Evolutionary conservation across 2,113 vertebrate genomes (phyloP).

Genomic region (Onychostoma macrolepis): DNA sequence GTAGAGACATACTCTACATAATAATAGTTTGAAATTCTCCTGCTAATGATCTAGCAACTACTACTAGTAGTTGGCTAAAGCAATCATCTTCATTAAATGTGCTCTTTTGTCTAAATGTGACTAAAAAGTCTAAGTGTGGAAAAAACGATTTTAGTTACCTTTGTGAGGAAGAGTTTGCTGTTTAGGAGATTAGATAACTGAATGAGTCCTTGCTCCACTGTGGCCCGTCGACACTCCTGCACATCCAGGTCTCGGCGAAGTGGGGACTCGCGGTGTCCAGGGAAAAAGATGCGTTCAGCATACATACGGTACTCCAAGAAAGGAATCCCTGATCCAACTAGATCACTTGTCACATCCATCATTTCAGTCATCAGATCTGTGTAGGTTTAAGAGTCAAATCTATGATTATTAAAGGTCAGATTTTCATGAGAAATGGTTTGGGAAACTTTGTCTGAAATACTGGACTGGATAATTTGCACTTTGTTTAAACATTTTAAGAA

Average conservation of each 20-base stretch:
- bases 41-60: too few species aligned
- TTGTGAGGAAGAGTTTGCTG: slow-evolving; percentile 98
- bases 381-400: neutral
- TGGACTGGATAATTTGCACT: neutral
- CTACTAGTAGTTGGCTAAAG: too few species aligned
- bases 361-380: slow-evolving; percentile 99
- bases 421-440: neutral
- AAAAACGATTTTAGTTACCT: slow-evolving; percentile 75
- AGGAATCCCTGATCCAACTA: slow-evolving; percentile 93
- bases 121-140: too few species aligned
- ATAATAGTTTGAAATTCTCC: too few species aligned
- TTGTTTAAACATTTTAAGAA: neutral
- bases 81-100: too few species aligned
- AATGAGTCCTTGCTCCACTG: slow-evolving; percentile 94
- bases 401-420: neutral
- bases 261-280: slow-evolving; percentile 91
- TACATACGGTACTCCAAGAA: slow-evolving; percentile 96
- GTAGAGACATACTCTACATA: too few species aligned
- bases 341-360: slow-evolving; percentile 97
- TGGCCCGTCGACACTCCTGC: slow-evolving; percentile 90
- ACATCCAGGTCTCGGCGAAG: slow-evolving; percentile 91
- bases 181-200: slow-evolving; percentile 98
- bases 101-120: too few species aligned
- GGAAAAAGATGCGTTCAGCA: slow-evolving; percentile 96
- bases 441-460: neutral